Evolutionary conservation across 2,888 invertebrate species (phyloP), one percentile per base, ranked within the genome.

Genomic region (Barypeithes pellucidus): DNA sequence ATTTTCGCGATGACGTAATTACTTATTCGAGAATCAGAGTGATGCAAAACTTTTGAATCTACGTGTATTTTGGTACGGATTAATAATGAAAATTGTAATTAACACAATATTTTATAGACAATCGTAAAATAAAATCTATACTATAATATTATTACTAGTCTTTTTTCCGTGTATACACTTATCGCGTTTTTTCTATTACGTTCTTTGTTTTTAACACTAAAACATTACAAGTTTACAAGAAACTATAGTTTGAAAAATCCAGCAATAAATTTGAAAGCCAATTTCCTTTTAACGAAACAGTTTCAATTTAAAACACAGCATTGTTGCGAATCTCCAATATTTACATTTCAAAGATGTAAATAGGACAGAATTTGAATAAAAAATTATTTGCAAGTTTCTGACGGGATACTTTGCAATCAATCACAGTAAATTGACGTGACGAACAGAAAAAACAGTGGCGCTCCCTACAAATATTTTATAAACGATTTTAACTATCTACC

Each of bases 321-420:
- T 36, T 66, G 36, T 52, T 59, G 39, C 57, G 24, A 57, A 57
- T 57, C 45, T 52, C 57, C 57, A 39, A 59, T 59, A 39, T 67
- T 67, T 67, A 43, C 67, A 67, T 59, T 67, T 67, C 57, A 22
- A 57, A 59, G 67, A 59, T 67, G 39, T 59, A 67, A 67, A 67
- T 67, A 57, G 57, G 24, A 36, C 43, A 14, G 18, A 57, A 67
- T 67, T 67, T 67, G 33, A 22, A 67, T 67, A 67, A 67, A 67
- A 67, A 59, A 52, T n/a, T 18, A 67, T 41, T 57, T 67, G 36
- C 20, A 39, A 67, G 57, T 54, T 43, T 67, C 22, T 67, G 67
- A 67, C 22, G 39, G 67, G 24, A 12, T 22, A 43, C 57, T 41
- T 33, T 43, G 41, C 29, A 67, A 67, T 67, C 43, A 54, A 67